Conservation (phyloP, 1,140 invertebrate species). For the Saccostrea echinata region DNA sequence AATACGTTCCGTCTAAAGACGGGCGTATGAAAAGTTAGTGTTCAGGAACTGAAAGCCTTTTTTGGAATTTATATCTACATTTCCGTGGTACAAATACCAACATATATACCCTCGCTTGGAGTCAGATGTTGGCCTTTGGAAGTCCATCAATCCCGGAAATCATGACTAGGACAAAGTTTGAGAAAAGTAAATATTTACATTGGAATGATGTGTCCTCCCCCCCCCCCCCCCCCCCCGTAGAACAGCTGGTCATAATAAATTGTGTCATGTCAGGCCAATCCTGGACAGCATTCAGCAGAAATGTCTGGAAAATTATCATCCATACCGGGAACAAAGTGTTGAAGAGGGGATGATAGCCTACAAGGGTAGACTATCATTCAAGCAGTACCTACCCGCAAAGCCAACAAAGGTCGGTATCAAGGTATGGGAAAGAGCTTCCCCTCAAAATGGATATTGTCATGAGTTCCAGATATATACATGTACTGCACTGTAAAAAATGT, state of each 20-base stretch:
- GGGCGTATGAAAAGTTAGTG: too few relatives aligned
- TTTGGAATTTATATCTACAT: neutral
- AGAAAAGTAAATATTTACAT: constrained; percentile 36
- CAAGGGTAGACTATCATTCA: constrained; percentile 45
- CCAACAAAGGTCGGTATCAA: constrained; percentile 53
- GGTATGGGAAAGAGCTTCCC: constrained; percentile 38
- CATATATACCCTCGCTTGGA: neutral
- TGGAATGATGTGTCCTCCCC: neutral
- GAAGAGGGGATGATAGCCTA: constrained; percentile 41
- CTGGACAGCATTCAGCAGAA: neutral
- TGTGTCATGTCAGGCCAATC: constrained; percentile 40
- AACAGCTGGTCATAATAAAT: constrained; percentile 41
- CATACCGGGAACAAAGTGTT: constrained; percentile 4
- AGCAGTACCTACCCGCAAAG: constrained; percentile 47
- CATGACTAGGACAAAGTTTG: neutral
- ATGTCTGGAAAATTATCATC: constrained; percentile 6
- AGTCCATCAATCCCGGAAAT: neutral
- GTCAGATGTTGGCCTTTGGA: neutral
- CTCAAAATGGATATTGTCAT: too few relatives aligned
- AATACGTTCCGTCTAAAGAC: too few relatives aligned
- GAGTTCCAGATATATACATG: constrained; percentile 46
- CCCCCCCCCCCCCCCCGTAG: neutral
- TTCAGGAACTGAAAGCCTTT: neutral
- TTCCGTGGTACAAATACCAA: neutral
- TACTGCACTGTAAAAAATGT: too few relatives aligned